Conservation (phyloP, 2,797 vertebrate species). For the Brotogeris chrysoptera region DNA sequence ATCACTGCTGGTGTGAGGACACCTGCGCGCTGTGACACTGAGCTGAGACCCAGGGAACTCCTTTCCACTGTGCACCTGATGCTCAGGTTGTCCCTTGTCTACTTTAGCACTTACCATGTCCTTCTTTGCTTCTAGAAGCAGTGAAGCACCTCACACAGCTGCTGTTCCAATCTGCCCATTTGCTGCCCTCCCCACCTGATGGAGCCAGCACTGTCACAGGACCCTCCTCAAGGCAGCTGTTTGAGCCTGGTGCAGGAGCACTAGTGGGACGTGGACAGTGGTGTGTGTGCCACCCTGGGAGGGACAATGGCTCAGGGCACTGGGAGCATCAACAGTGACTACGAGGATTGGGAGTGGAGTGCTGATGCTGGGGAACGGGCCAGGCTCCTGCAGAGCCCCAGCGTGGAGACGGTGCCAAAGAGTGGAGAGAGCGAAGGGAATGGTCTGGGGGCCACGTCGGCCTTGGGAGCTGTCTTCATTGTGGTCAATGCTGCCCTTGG, state of each 20-base stretch:
- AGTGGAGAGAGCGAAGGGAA: constrained; percentile 31
- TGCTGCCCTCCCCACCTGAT: neutral
- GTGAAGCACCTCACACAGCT: neutral
- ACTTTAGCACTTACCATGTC: neutral
- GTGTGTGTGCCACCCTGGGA: neutral
- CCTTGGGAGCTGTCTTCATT: constrained; percentile 88
- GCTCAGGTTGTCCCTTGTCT: neutral
- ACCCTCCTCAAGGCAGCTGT: accelerated
- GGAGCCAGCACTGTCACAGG: neutral
- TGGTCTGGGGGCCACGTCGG: constrained; percentile 75
- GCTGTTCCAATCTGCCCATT: neutral
- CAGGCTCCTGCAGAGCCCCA: constrained; percentile 90
- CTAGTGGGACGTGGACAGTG: neutral
- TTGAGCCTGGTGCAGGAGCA: neutral
- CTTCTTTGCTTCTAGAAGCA: neutral
- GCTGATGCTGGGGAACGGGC: constrained; percentile 88
- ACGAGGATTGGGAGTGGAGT: constrained; percentile 83
- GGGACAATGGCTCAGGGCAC: constrained; percentile 68
- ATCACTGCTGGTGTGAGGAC: neutral
- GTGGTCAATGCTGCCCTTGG: constrained; percentile 95
- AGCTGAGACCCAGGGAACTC: neutral
- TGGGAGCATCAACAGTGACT: constrained; percentile 86
- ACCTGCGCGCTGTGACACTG: accelerated
- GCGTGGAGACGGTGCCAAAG: constrained; percentile 80
- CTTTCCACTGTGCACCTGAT: neutral